phyloP scores from a whole-genome alignment of 2,888 invertebrate species.

The Amblyjoppa proteus region DNA sequence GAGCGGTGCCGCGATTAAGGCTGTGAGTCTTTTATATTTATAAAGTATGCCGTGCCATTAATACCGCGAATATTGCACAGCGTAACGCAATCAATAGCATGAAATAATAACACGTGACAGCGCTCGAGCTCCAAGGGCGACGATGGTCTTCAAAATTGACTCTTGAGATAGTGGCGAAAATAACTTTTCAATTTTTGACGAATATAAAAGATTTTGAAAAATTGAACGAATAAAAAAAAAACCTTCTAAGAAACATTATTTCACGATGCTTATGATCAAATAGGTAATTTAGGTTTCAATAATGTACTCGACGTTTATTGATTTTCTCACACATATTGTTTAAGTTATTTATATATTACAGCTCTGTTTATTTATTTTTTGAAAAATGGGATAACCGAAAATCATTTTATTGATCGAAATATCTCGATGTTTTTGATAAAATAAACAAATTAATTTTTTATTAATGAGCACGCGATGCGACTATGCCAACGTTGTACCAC shows the following conservation, averaged over 20 bases:
- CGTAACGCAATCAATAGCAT: conserved; percentile 47
- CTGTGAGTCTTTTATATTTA: conserved; percentile 39
- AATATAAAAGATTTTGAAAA: neutral
- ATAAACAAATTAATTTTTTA: conserved; percentile 57
- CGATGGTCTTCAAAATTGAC: neutral
- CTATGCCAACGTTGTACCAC: conserved; percentile 48
- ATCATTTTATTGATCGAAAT: too few species aligned
- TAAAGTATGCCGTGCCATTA: conserved; percentile 52
- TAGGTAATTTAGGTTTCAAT: neutral
- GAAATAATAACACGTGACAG: conserved; percentile 43
- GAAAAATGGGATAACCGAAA: too few species aligned
- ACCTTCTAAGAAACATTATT: too few species aligned
- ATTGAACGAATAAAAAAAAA: neutral
- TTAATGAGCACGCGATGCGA: conserved; percentile 73
- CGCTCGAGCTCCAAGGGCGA: too few species aligned
- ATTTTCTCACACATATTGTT: neutral
- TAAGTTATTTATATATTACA: too few species aligned
- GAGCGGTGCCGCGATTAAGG: conserved; percentile 60
- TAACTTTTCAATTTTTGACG: neutral
- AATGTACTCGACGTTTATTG: neutral
- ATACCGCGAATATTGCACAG: conserved; percentile 39
- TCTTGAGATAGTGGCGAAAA: neutral
- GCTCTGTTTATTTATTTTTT: too few species aligned
- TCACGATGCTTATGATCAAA: neutral
- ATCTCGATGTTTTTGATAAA: too few species aligned